These are phyloP conservation scores for Microctonus hyperodae DNA, from an alignment of 2,888 invertebrate species.

Conservation along the genomic window DNA sequence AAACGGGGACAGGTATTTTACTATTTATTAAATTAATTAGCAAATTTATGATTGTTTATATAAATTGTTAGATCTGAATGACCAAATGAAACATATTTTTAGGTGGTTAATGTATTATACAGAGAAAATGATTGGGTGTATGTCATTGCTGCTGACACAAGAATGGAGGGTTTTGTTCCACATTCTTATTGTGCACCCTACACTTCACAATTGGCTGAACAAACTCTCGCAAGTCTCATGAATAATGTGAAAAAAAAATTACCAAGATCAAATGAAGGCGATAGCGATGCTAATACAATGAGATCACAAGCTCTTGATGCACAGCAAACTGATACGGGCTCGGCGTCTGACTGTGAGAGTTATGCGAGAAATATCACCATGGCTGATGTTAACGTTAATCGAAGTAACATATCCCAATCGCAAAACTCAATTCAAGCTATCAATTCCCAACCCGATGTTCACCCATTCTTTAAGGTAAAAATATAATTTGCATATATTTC, in stretches of 20 bases:
- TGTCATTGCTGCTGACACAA: conserved; percentile 88
- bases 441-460: conserved; percentile 66
- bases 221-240: conserved; percentile 67
- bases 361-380: conserved; percentile 67
- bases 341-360: conserved; percentile 71
- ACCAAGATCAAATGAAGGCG: conserved; percentile 68
- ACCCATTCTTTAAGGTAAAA: conserved; percentile 68
- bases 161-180: conserved; percentile 94
- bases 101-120: conserved; percentile 92
- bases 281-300: conserved; percentile 43
- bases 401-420: conserved; percentile 63
- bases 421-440: conserved; percentile 66
- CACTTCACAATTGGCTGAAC: conserved; percentile 78
- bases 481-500: background rate
- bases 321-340: conserved; percentile 63
- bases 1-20: conserved; percentile 76
- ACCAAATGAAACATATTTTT: conserved; percentile 42
- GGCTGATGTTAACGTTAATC: conserved; percentile 59
- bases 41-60: background rate
- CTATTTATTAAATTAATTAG: conserved; percentile 7
- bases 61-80: background rate
- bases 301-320: conserved; percentile 55
- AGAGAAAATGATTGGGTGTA: conserved; percentile 98
- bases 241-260: conserved; percentile 82
- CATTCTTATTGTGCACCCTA: conserved; percentile 92